A percentile compares a stretch with the other conserved stretches of the same genome.
phyloP scores from a whole-genome alignment of 2,797 vertebrate genomes.

The Emys orbicularis region DNA sequence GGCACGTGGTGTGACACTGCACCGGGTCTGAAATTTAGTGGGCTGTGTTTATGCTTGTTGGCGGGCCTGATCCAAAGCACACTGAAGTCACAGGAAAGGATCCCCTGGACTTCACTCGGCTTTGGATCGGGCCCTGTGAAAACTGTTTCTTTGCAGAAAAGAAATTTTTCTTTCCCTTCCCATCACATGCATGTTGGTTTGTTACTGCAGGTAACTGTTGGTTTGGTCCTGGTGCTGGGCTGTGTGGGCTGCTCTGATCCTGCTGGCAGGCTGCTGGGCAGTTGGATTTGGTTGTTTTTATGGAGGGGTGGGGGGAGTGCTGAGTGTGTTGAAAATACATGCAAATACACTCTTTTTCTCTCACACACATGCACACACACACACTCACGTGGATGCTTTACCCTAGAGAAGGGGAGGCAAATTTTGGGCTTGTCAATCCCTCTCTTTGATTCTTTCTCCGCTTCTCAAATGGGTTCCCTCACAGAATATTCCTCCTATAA shows the following conservation, averaged over 20 bases:
- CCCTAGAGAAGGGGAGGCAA: not conserved
- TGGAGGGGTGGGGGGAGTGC: not conserved
- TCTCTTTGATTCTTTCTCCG: constrained; percentile 8
- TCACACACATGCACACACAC: not conserved
- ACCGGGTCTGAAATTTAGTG: not conserved
- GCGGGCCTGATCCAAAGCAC: not conserved
- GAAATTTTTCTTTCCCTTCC: too few relatives aligned
- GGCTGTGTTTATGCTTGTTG: not conserved
- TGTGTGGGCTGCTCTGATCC: too few relatives aligned
- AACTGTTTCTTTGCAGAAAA: not conserved
- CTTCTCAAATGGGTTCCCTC: constrained; percentile 43
- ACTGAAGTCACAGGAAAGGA: not conserved
- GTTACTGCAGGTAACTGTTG: too few relatives aligned
- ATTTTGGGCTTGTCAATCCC: not conserved
- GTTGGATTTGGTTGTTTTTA: not conserved
- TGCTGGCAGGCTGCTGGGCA: too few relatives aligned
- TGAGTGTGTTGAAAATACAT: not conserved
- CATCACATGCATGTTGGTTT: too few relatives aligned
- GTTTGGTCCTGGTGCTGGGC: too few relatives aligned
- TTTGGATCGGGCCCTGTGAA: not conserved
- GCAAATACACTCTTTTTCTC: too few relatives aligned
- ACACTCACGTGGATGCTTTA: not conserved
- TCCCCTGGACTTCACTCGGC: not conserved
- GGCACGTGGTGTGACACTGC: too few relatives aligned
- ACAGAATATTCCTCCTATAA: constrained; percentile 18